A percentile compares a stretch with the other conserved stretches of the same genome.
These are phyloP conservation scores for Lepidurus packardi DNA, from an alignment of 1,140 invertebrate species.

Conservation along the genomic window DNA sequence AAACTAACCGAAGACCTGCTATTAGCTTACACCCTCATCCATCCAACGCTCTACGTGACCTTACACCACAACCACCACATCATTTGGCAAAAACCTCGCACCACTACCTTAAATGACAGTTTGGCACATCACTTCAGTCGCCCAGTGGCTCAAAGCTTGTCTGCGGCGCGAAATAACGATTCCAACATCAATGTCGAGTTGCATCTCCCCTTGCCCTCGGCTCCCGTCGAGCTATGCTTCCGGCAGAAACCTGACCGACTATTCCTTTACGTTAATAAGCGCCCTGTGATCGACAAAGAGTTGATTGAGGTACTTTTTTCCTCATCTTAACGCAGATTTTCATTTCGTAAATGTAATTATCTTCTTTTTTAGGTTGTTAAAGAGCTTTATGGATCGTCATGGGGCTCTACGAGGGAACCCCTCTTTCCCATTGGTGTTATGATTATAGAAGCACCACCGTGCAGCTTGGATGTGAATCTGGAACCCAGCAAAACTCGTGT, in stretches of 20 bases:
- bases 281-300: slow-evolving; percentile 53
- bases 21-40: slow-evolving; percentile 52
- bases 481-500: slow-evolving; percentile 60
- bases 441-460: slow-evolving; percentile 47
- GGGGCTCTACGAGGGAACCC: slow-evolving; percentile 34
- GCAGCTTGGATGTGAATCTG: slow-evolving; percentile 56
- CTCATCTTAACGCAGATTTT: slow-evolving; percentile 27
- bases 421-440: slow-evolving; percentile 49
- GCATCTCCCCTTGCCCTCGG: slow-evolving; percentile 33
- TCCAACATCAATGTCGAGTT: slow-evolving; percentile 38
- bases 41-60: slow-evolving; percentile 48
- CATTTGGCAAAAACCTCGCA: slow-evolving; percentile 52
- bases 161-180: neutral
- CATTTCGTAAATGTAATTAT: neutral
- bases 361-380: slow-evolving; percentile 45
- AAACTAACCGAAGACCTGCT: slow-evolving; percentile 55
- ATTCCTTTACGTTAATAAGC: slow-evolving; percentile 52
- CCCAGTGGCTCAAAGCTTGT: slow-evolving; percentile 42
- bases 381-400: slow-evolving; percentile 37
- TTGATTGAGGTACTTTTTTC: slow-evolving; percentile 51
- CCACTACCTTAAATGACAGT: slow-evolving; percentile 45
- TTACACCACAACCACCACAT: slow-evolving; percentile 52
- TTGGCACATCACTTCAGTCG: slow-evolving; percentile 48
- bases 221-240: slow-evolving; percentile 41
- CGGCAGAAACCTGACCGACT: slow-evolving; percentile 42